Evolutionary conservation across 2,113 vertebrate species (phyloP).

Genomic region (Trinectes maculatus): DNA sequence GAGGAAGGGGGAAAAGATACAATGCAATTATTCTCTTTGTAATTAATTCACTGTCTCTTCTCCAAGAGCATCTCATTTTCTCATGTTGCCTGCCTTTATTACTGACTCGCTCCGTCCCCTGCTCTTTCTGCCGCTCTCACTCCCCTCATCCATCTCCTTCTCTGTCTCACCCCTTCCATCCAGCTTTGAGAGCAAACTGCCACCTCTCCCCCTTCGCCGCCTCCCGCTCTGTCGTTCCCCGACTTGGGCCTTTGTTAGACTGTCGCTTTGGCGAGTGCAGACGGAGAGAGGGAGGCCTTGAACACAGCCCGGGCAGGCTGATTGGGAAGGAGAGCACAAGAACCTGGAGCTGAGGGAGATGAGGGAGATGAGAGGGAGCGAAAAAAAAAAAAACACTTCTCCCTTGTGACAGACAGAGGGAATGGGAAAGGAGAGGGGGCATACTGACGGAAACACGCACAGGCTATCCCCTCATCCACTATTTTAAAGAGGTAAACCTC

Average conservation of each 20-base stretch:
- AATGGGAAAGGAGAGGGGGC: slow-evolving; percentile 20
- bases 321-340: slow-evolving; percentile 63
- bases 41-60: slow-evolving; percentile 80
- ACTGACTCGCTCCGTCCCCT: slow-evolving; percentile 53
- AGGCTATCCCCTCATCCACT: slow-evolving; percentile 43
- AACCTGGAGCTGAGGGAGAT: slow-evolving; percentile 70
- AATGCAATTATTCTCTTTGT: slow-evolving; percentile 81
- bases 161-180: slow-evolving; percentile 40
- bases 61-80: slow-evolving; percentile 78
- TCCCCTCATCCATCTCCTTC: slow-evolving; percentile 64
- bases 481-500: slow-evolving; percentile 66
- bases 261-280: slow-evolving; percentile 64
- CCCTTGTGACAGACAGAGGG: slow-evolving; percentile 27
- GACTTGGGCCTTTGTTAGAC: slow-evolving; percentile 70
- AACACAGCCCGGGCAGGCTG: slow-evolving; percentile 58
- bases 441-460: slow-evolving; percentile 34
- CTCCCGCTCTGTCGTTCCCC: slow-evolving; percentile 41
- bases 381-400: slow-evolving; percentile 40
- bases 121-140: slow-evolving; percentile 43
- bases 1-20: slow-evolving; percentile 63
- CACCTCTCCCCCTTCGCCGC: slow-evolving; percentile 37
- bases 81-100: slow-evolving; percentile 66
- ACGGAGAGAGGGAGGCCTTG: slow-evolving; percentile 52
- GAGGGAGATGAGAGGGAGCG: slow-evolving; percentile 52
- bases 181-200: slow-evolving; percentile 6